Base-by-base conservation (phyloP, 2,113 vertebrate genomes). In the Phoxinus phoxinus region DNA sequence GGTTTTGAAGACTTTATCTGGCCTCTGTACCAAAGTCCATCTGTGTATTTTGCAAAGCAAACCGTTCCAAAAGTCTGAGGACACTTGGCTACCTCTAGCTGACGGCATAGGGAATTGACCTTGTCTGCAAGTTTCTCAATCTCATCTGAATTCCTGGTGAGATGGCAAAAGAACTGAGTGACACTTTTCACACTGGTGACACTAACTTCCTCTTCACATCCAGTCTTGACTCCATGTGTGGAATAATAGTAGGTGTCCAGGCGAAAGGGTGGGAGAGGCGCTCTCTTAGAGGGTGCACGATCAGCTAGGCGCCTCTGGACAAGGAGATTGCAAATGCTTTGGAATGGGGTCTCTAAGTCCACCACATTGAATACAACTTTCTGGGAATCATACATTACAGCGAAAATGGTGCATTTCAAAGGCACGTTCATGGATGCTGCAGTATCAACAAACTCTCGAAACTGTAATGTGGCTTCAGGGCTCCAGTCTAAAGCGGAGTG, bases 391-490 rank as follows among this genome's bases (percentile, higher is more conserved):
- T 93, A 95, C 84, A 96, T 97, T 65, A 96, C 90, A 1, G 98
- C 97, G 94, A 96, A 98, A 85, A 98, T 83, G 0, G 96, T 98
- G 88, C 97, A 99, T 77, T 97, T 97, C 67, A 99, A 90, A 53
- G 93, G 88, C 3, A 93, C 76, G 23, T 86, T 89, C 67, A 92
- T 87, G 1, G 93, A 92, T 1, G 89, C 84, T 1, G 93, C 90
- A 0, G 56, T 90, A 51, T 94, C 73, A 2, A 97, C 92, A 94
- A 99, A 99, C 61, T 93, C 92, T 41, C 84, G 85, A 90, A 99
- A 99, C 63, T 85, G 92, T 65, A 25, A 86, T 17, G 90, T 51
- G 0, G 96, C 95, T 74, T 93, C 91, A 63, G 94, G 90, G 74
- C 91, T 94, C 97, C 98, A 99, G 44, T 92, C 84, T 67, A 95